phyloP scores from a whole-genome alignment of 2,888 invertebrate species.

The Enchytraeus crypticus region DNA sequence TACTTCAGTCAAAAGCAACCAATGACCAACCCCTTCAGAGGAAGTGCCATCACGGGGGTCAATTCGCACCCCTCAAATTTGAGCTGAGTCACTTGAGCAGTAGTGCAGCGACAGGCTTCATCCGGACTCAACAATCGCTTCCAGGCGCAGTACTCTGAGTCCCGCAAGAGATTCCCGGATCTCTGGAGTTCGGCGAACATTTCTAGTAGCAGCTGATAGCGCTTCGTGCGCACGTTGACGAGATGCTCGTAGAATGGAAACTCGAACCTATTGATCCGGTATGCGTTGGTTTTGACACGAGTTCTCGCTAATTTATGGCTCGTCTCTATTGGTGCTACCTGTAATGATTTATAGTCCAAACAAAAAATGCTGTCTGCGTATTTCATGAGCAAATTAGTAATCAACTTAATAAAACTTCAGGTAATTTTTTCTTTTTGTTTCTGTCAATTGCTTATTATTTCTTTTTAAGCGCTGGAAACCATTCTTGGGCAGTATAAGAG shows the following conservation, averaged over 20 bases:
- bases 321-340: constrained; percentile 41
- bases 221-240: constrained; percentile 38
- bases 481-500: too few species aligned
- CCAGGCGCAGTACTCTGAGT: constrained; percentile 31
- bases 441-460: too few species aligned
- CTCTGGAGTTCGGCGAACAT: constrained; percentile 27
- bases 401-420: too few species aligned
- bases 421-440: too few species aligned
- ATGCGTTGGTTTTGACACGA: constrained; percentile 38
- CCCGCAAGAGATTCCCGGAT: constrained; percentile 22
- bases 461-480: too few species aligned
- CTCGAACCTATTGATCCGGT: constrained; percentile 42
- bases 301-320: constrained; percentile 37
- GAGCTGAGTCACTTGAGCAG: constrained; percentile 18
- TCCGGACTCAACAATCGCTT: constrained; percentile 24
- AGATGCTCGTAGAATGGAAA: constrained; percentile 41
- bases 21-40: constrained; percentile 24
- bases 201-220: constrained; percentile 31
- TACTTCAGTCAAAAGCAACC: too few species aligned
- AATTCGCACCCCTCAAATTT: constrained; percentile 29
- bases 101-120: constrained; percentile 25
- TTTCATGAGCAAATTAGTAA: too few species aligned
- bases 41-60: constrained; percentile 23
- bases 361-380: too few species aligned
- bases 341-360: too few species aligned